Evolutionary conservation across 2,113 vertebrate species (phyloP).

Genomic region (Tylochromis polylepis): DNA sequence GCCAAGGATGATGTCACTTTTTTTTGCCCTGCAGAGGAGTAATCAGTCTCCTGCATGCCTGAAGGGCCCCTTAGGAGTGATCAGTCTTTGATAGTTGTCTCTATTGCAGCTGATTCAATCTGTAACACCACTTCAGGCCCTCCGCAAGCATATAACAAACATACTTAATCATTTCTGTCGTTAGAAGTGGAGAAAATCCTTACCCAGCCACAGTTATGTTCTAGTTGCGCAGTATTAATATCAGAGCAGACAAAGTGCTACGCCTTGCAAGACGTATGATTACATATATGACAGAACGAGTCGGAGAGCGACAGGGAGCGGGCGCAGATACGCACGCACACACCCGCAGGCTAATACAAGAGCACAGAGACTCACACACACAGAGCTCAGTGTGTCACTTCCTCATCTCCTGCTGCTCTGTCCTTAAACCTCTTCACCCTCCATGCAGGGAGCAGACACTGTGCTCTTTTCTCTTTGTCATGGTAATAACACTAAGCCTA

Average conservation of each 20-base stretch:
- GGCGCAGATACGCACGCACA: slow-evolving; percentile 1
- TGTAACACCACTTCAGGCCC: slow-evolving; percentile 53
- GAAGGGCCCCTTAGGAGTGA: slow-evolving; percentile 64
- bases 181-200: slow-evolving; percentile 40
- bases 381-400: slow-evolving; percentile 67
- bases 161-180: slow-evolving; percentile 52
- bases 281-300: slow-evolving; percentile 27
- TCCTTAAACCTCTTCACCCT: slow-evolving; percentile 71
- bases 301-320: background rate
- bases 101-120: slow-evolving; percentile 57
- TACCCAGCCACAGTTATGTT: slow-evolving; percentile 31
- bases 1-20: slow-evolving; percentile 64
- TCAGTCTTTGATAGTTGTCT: slow-evolving; percentile 65
- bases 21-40: slow-evolving; percentile 57
- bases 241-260: slow-evolving; percentile 49
- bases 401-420: slow-evolving; percentile 73
- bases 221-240: slow-evolving; percentile 49
- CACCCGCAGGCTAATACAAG: slow-evolving; percentile 12
- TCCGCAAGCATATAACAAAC: slow-evolving; percentile 48
- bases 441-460: slow-evolving; percentile 65
- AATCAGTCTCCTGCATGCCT: slow-evolving; percentile 66
- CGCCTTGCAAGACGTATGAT: slow-evolving; percentile 43
- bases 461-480: slow-evolving; percentile 72
- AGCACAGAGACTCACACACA: slow-evolving; percentile 15
- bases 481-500: slow-evolving; percentile 76